A percentile compares a stretch with the other conserved stretches of the same genome.
Conservation (phyloP, 2,797 vertebrate species). For the Myiotriccus ornatus region DNA sequence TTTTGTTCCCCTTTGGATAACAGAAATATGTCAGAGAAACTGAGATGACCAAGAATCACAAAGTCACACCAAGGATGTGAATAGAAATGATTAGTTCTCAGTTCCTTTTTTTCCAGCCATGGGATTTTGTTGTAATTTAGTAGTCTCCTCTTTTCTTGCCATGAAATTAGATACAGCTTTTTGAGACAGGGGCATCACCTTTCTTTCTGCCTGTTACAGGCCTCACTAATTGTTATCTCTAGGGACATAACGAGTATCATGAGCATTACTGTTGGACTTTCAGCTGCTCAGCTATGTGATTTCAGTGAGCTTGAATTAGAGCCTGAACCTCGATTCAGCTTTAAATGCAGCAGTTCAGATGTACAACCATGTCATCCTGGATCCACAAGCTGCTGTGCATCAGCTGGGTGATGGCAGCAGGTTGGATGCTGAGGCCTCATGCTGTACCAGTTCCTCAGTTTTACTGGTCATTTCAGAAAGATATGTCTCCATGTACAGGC, state of each 20-base stretch:
- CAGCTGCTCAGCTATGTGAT: background rate
- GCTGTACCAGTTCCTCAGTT: background rate
- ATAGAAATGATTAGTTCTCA: background rate
- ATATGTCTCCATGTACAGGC: background rate
- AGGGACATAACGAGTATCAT: background rate
- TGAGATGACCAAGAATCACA: background rate
- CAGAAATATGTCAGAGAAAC: background rate
- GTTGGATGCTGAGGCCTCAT: background rate
- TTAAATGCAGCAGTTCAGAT: background rate
- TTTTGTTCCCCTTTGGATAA: background rate
- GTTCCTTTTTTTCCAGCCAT: background rate
- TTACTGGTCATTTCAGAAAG: background rate
- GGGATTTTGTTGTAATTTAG: background rate
- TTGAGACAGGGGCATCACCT: background rate
- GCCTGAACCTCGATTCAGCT: background rate
- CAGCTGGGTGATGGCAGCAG: background rate
- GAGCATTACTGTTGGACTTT: background rate
- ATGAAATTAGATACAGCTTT: background rate
- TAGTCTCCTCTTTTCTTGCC: background rate
- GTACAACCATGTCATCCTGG: background rate
- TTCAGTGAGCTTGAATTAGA: background rate
- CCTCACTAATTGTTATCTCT: background rate
- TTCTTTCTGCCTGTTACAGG: background rate
- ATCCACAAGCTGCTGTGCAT: background rate
- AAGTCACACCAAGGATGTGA: background rate